Evolutionary conservation across 1,140 invertebrate genomes (phyloP).

Genomic region (Pogonognathellus flavescens): DNA sequence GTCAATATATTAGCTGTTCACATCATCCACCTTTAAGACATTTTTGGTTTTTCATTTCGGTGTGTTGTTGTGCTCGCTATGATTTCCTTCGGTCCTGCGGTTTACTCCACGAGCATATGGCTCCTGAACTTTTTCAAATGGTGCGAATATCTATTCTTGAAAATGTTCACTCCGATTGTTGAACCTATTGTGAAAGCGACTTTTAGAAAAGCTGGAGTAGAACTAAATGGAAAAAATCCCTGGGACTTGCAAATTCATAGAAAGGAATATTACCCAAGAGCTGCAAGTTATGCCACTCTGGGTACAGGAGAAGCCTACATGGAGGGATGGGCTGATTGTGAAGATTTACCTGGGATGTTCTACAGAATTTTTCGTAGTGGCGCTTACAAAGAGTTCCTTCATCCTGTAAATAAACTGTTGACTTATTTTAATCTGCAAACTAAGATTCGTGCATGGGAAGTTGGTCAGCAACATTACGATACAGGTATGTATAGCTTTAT

Average conservation of each 20-base stretch:
- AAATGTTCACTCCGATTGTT: slow-evolving; percentile 1
- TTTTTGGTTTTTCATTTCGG: neutral
- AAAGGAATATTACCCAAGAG: slow-evolving; percentile 57
- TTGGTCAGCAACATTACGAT: slow-evolving; percentile 64
- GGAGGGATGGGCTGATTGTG: slow-evolving; percentile 54
- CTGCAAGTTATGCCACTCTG: slow-evolving; percentile 43
- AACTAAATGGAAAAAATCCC: neutral
- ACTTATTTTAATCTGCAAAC: slow-evolving; percentile 61
- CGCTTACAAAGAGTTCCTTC: slow-evolving; percentile 51
- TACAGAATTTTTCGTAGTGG: slow-evolving; percentile 39
- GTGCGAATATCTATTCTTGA: neutral
- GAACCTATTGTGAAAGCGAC: neutral
- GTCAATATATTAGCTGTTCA: too few species aligned
- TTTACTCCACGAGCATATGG: neutral
- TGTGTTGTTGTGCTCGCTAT: neutral
- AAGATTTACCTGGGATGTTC: slow-evolving; percentile 55
- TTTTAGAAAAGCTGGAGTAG: neutral
- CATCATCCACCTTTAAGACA: neutral
- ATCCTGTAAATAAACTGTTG: slow-evolving; percentile 54
- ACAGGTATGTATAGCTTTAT: slow-evolving; percentile 42
- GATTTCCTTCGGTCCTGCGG: neutral
- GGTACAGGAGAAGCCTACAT: slow-evolving; percentile 64
- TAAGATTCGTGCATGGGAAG: slow-evolving; percentile 57
- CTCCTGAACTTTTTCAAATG: slow-evolving; percentile 2
- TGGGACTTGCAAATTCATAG: slow-evolving; percentile 54